phyloP scores from a whole-genome alignment of 2,113 vertebrate genomes.

The Oceanites oceanicus region DNA sequence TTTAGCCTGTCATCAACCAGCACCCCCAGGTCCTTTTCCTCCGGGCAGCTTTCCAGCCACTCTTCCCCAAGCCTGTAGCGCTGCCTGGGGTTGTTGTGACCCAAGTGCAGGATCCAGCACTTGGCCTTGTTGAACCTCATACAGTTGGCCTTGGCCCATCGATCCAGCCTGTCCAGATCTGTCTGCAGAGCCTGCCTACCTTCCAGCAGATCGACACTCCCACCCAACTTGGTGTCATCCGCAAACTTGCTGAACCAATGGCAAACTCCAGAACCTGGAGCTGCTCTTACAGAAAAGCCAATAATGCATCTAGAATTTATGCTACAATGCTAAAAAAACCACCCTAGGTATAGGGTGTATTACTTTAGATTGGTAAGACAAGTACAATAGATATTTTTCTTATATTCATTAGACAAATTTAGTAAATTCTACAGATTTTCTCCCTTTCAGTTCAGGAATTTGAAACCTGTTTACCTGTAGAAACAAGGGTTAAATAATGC shows the following conservation, averaged over 20 bases:
- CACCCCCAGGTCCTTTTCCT: too few relatives aligned
- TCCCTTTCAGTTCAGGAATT: neutral
- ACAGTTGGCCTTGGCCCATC: too few relatives aligned
- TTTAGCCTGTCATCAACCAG: too few relatives aligned
- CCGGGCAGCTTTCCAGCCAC: too few relatives aligned
- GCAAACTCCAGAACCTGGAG: neutral
- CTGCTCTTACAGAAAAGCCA: neutral
- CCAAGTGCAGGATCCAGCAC: too few relatives aligned
- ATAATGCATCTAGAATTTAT: neutral
- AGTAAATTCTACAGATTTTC: neutral
- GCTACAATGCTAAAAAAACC: neutral
- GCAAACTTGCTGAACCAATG: neutral
- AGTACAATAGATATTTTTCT: neutral
- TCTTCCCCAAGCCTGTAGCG: too few relatives aligned
- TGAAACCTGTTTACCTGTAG: neutral
- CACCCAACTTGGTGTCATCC: too few relatives aligned
- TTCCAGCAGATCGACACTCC: too few relatives aligned
- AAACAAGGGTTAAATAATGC: neutral
- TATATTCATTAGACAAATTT: neutral
- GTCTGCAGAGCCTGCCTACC: too few relatives aligned
- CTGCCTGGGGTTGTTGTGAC: too few relatives aligned
- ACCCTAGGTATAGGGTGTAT: neutral
- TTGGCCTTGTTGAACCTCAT: too few relatives aligned
- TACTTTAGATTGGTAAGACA: neutral
- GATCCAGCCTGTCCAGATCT: too few relatives aligned